phyloP scores from a whole-genome alignment of 2,797 vertebrate genomes.

The Eurystomus glaucurus region DNA sequence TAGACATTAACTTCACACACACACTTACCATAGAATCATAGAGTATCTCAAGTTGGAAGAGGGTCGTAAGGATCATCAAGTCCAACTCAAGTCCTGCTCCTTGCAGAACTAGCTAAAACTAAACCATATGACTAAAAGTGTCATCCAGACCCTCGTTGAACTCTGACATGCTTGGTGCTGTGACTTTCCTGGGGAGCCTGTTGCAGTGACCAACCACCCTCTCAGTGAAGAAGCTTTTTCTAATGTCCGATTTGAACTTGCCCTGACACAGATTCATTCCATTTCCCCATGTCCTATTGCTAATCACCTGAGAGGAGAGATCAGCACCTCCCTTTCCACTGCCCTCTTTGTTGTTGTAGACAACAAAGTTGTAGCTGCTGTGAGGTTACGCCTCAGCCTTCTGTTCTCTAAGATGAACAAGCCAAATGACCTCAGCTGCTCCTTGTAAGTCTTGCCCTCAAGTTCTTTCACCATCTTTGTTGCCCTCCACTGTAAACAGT shows the following conservation, averaged over 20 bases:
- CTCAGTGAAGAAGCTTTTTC: background rate
- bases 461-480: background rate
- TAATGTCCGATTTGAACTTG: background rate
- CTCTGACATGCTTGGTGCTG: background rate
- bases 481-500: background rate
- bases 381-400: background rate
- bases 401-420: background rate
- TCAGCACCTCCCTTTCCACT: no score
- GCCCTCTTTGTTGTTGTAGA: no score
- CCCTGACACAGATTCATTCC: background rate
- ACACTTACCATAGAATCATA: background rate
- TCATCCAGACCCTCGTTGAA: background rate
- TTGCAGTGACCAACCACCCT: background rate
- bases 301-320: no score
- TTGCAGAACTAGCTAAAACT: background rate
- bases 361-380: background rate
- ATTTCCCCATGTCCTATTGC: background rate
- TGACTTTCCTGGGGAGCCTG: background rate
- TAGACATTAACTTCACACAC: background rate
- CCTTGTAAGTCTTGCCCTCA: background rate
- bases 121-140: accelerated
- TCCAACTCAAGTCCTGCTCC: background rate
- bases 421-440: background rate
- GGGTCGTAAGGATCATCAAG: background rate
- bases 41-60: background rate